A percentile compares a stretch with the other conserved stretches of the same genome.
Evolutionary conservation across 2,797 vertebrate genomes (phyloP).

Genomic region (Leucoraja ocellata): DNA sequence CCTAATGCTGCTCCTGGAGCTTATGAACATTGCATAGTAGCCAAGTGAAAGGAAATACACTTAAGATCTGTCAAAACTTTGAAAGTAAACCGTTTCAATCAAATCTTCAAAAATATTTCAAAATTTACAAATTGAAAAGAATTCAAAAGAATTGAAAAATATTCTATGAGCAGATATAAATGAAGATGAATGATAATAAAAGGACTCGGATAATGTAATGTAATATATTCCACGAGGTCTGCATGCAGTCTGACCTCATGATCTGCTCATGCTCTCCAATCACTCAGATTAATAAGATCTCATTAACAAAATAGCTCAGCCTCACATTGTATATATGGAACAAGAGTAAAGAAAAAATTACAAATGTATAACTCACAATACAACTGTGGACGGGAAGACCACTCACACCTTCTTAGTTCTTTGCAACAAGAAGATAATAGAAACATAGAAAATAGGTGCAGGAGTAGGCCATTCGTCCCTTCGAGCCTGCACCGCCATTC

Average conservation of each 20-base stretch:
- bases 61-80: not conserved
- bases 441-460: too few species aligned
- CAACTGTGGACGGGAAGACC: not conserved
- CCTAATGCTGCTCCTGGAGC: too few species aligned
- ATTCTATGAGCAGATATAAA: too few species aligned
- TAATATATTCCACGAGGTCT: not conserved
- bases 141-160: not conserved
- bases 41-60: not conserved
- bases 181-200: not conserved
- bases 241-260: conserved; percentile 5
- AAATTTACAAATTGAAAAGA: not conserved
- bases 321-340: not conserved
- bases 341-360: not conserved
- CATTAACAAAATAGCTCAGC: not conserved
- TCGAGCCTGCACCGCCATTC: too few species aligned
- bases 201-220: not conserved
- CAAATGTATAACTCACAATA: not conserved
- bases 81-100: not conserved
- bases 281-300: not conserved
- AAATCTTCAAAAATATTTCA: not conserved
- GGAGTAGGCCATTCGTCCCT: too few species aligned
- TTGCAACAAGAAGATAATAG: not conserved
- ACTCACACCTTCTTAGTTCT: not conserved
- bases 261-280: conserved; percentile 24
- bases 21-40: too few species aligned